Conservation (phyloP, 2,888 invertebrate species). For the Netelia melanura region DNA sequence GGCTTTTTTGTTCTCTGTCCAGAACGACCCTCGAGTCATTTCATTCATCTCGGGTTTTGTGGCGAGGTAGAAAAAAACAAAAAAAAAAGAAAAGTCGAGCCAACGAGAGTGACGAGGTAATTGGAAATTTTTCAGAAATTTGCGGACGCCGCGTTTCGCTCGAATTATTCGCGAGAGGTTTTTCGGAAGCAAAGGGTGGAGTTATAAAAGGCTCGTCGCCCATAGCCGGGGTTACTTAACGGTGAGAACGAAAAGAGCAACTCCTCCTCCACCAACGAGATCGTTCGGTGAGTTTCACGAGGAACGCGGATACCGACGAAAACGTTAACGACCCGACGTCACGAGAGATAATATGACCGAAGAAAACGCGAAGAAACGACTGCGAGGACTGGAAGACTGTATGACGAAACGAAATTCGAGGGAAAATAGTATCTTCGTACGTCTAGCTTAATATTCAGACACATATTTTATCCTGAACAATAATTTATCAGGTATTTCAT, state of each 20-base stretch:
- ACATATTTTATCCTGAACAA: constrained; percentile 3
- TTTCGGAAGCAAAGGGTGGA: constrained; percentile 5
- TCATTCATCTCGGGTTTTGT: not conserved
- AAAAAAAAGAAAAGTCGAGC: constrained; percentile 17
- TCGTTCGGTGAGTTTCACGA: constrained; percentile 57
- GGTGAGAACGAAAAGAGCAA: constrained; percentile 75
- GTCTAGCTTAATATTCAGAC: constrained; percentile 35
- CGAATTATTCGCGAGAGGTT: constrained; percentile 47
- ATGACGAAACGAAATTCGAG: constrained; percentile 68
- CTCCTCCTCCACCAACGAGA: constrained; percentile 27
- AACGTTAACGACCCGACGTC: constrained; percentile 78
- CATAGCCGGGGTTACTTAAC: constrained; percentile 32
- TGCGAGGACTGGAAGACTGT: constrained; percentile 53
- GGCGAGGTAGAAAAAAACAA: not conserved
- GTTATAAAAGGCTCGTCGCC: constrained; percentile 22
- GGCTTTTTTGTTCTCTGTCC: not conserved
- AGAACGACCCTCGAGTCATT: not conserved
- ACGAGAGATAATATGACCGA: constrained; percentile 78
- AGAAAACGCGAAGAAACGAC: constrained; percentile 73
- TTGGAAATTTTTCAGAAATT: constrained; percentile 64
- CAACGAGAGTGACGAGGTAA: constrained; percentile 41
- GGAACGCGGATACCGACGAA: constrained; percentile 70
- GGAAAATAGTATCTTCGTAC: constrained; percentile 63
- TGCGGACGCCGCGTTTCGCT: constrained; percentile 44
- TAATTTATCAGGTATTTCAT: not conserved